Evolutionary conservation across 30 jellyfish, hydroid and myxozoan species (phyloP).

Genomic region (Hydractinia echinata): DNA sequence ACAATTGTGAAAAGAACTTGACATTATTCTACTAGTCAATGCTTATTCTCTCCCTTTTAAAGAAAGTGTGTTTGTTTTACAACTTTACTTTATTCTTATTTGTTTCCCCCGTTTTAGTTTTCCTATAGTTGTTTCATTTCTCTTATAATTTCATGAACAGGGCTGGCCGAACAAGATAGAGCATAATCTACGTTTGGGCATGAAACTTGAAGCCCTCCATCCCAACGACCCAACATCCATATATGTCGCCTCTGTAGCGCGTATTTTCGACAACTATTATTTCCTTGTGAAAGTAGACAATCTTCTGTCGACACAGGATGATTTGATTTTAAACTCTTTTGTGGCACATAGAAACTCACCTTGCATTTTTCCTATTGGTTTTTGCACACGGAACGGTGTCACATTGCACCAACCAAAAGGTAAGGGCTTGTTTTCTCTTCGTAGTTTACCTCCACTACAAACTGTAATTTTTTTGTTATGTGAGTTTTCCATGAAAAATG

Average conservation of each 20-base stretch:
- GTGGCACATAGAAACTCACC: constrained; percentile 65
- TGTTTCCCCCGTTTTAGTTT: too few relatives aligned
- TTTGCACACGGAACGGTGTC: constrained; percentile 71
- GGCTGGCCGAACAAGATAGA: constrained; percentile 32
- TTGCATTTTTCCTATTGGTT: constrained; percentile 89
- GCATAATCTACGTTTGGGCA: constrained; percentile 71
- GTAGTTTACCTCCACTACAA: not conserved
- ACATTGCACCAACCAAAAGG: constrained; percentile 85
- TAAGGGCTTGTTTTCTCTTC: not conserved
- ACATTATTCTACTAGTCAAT: too few relatives aligned
- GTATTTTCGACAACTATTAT: constrained; percentile 65
- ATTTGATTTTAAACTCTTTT: constrained; percentile 61
- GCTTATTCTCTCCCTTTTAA: too few relatives aligned
- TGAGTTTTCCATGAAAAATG: not conserved
- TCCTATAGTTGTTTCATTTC: not conserved
- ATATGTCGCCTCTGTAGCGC: constrained; percentile 88
- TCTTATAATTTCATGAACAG: constrained; percentile 1
- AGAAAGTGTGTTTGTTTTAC: too few relatives aligned
- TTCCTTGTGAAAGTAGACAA: constrained; percentile 86
- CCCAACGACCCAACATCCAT: constrained; percentile 78
- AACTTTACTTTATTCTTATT: too few relatives aligned
- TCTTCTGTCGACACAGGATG: constrained; percentile 70
- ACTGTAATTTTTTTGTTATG: not conserved
- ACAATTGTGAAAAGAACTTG: too few relatives aligned
- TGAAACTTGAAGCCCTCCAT: constrained; percentile 94